Percentiles rank a stretch among this genome's conserved stretches.
Conservation (phyloP, 2,888 invertebrate species). For the Xestia c-nigrum region DNA sequence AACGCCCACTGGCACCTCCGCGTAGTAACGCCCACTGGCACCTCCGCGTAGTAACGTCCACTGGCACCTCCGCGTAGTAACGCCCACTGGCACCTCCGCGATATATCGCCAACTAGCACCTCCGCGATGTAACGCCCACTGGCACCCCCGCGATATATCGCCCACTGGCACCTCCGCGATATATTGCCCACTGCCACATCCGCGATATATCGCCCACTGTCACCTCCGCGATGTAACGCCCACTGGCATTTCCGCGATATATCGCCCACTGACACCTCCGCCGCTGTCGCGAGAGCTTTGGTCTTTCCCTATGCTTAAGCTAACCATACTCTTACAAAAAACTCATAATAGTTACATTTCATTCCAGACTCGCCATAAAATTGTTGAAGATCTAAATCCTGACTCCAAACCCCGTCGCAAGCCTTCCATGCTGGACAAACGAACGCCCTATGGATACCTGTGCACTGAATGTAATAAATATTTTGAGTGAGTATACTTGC, state of each 20-base stretch:
- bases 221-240: background rate
- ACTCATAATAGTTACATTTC: background rate
- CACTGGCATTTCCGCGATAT: background rate
- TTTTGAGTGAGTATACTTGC: constrained; percentile 78
- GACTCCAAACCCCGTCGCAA: constrained; percentile 61
- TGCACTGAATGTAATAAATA: constrained; percentile 79
- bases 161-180: background rate
- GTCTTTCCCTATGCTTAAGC: background rate
- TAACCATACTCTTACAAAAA: background rate
- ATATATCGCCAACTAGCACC: background rate
- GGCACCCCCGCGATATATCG: no score
- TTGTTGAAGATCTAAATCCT: constrained; percentile 47
- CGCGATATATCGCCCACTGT: no score
- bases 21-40: no score
- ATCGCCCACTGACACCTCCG: no score
- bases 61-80: no score
- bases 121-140: background rate
- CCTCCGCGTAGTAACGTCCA: no score
- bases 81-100: no score
- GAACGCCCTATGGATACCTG: constrained; percentile 67
- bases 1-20: no score
- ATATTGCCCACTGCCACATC: no score
- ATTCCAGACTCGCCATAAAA: constrained; percentile 62
- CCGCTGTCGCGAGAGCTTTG: background rate
- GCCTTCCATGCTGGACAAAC: constrained; percentile 63